Base-by-base conservation (phyloP, 2,113 vertebrate genomes). In the Puffinus mauretanicus region DNA sequence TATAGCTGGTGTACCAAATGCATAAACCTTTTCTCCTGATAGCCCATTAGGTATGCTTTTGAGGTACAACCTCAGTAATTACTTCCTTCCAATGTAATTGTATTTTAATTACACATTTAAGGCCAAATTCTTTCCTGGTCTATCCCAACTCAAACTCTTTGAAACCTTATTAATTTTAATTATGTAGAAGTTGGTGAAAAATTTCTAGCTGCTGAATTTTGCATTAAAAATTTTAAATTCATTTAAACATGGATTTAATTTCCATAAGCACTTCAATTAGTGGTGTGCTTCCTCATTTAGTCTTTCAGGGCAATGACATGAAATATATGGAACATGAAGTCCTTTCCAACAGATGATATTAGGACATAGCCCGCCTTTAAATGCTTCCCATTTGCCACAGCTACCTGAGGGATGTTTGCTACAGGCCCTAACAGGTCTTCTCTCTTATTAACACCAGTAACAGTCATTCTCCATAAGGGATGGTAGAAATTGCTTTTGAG, bases 51-150 rank as follows among this genome's bases (percentile, higher is more conserved):
- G 79, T 96, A 95, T 94, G 92, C 96, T 95, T 93, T 92, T 92
- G 88, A 92, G 92, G 96, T 96, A 95, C 82, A 93, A 80, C 82
- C 92, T 91, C 84, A 88, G 78, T 96, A 97, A 97, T 95, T 34
- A 96, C 85, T 96, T 96, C 85, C 75, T 95, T 90, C 42, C 64
- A 86, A 73, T 66, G 42, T 96, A 96, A 97, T 96, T 97, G 90
- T 92, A 94, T 96, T 97, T 97, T 96, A 97, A 96, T 96, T 96
- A 94, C 85, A 83, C 67, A 60, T 96, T 97, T 97, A 95, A 96
- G 82, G 85, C 78, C 87, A 96, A 94, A 91, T 93, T 96, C 44
- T 70, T 94, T 93, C 57, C 70, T 85, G 78, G 81, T 97, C 85
- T 91, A 94, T 79, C 90, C 87, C 58, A 95, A 61, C 77, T 96